Evolutionary conservation across 2,113 vertebrate genomes (phyloP), one percentile per base, ranked within the genome.

Genomic region (Cardinalis cardinalis): DNA sequence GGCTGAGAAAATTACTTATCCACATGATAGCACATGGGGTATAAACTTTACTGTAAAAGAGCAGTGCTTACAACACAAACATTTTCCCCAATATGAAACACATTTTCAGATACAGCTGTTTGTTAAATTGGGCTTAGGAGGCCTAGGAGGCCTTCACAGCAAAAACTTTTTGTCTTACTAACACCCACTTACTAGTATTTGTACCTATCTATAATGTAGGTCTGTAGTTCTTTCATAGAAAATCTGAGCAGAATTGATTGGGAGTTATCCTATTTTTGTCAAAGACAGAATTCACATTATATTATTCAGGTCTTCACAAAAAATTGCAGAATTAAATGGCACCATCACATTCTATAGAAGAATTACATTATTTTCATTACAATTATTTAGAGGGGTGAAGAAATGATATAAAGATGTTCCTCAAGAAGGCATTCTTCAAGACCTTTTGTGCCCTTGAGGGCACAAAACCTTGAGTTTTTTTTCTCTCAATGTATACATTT

Each of bases 31-130:
- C 48, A 63, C 46, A 29, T 26, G 46, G 58, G 52, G 28, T 72
- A 71, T 65, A 71, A 92, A 92, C 75, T 77, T 80, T 32, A 61
- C 63, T 87, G 44, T 56, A 65, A 93, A 79, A 93, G 71, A 81
- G 70, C n/a, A 72, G 6, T 0, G 2, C 29, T 66, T 56, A 66
- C 56, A 86, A 34, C 29, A 46, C 40, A 70, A 77, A 78, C 5
- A 29, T 68, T 89, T 95, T 76, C 29, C 20, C 40, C 13, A 29
- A 2, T 13, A 28, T 18, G 43, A 70, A 84, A 64, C 31, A 60
- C 13, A 51, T 68, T 87, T 87, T 41, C 66, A 72, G 43, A 26
- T 90, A 10, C 12, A 69, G 32, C 18, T 66, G 4, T 0, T 15
- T 78, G 49, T 75, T 48, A 25, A 25, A 18, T 28, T 73, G 2